These are phyloP conservation scores for Carposina sasakii DNA, from an alignment of 1,140 invertebrate genomes.

Conservation along the genomic window DNA sequence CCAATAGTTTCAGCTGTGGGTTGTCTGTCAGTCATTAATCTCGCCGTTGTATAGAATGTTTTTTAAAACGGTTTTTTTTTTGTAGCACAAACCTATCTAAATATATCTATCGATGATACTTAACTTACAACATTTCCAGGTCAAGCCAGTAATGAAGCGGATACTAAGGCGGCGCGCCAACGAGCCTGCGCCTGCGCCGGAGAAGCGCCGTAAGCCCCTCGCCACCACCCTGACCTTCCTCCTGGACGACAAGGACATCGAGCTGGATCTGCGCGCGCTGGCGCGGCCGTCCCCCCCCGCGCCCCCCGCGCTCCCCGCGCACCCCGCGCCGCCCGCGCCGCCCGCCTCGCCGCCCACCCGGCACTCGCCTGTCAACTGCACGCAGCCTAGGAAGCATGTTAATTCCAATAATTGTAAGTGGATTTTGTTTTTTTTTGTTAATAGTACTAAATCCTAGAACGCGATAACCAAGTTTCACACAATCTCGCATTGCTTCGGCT, in stretches of 20 bases:
- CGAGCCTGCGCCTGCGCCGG: slow-evolving; percentile 90
- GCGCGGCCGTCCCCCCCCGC: slow-evolving; percentile 68
- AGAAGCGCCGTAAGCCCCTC: slow-evolving; percentile 87
- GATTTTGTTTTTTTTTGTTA: slow-evolving; percentile 2
- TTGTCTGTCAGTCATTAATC: too few relatives aligned
- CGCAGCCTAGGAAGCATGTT: slow-evolving; percentile 43
- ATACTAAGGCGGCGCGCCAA: slow-evolving; percentile 94
- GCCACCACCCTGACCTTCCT: slow-evolving; percentile 88
- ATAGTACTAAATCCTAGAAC: too few relatives aligned
- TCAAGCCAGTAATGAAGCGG: slow-evolving; percentile 85
- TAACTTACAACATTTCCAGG: slow-evolving; percentile 46
- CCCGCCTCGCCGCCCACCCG: slow-evolving; percentile 32
- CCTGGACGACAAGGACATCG: slow-evolving; percentile 91
- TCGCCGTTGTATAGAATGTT: too few relatives aligned
- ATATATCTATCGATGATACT: not conserved
- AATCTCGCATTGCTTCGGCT: too few relatives aligned
- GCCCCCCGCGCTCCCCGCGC: slow-evolving; percentile 25
- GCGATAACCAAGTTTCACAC: too few relatives aligned
- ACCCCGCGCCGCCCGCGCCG: slow-evolving; percentile 74
- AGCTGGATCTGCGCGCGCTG: slow-evolving; percentile 90
- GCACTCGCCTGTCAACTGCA: too few relatives aligned
- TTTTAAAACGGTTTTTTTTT: not conserved
- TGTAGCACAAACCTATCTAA: not conserved
- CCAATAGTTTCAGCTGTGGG: too few relatives aligned
- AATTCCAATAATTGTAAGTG: slow-evolving; percentile 48